These are phyloP conservation scores for Pristis pectinata DNA, from an alignment of 2,797 vertebrate genomes.

Conservation along the genomic window DNA sequence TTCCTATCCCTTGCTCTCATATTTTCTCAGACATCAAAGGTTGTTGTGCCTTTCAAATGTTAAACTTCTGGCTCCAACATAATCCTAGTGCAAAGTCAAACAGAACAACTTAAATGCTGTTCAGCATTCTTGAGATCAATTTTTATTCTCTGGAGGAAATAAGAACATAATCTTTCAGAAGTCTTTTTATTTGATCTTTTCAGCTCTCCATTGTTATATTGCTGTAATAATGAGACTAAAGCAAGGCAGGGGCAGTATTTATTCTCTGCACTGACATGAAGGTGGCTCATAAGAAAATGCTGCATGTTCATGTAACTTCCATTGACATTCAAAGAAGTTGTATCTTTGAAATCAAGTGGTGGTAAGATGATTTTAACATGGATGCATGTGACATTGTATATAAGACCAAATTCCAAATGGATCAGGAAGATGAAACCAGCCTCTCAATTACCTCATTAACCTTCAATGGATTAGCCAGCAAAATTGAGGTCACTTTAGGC, in stretches of 20 bases:
- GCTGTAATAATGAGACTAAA: not conserved
- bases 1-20: not conserved
- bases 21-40: not conserved
- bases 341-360: not conserved
- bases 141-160: slow-evolving; percentile 16
- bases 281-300: not conserved
- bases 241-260: not conserved
- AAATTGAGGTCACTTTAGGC: not conserved
- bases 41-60: not conserved
- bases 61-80: slow-evolving; percentile 25
- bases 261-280: not conserved
- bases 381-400: no score
- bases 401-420: no score
- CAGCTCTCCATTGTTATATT: not conserved
- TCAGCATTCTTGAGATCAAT: not conserved
- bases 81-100: not conserved
- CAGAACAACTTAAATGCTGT: slow-evolving; percentile 6
- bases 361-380: no score
- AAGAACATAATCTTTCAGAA: not conserved
- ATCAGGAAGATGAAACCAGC: not conserved
- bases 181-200: not conserved
- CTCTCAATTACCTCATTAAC: not conserved
- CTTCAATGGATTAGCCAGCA: no score
- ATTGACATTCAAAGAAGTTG: not conserved
- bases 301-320: not conserved